phyloP scores from a whole-genome alignment of 2,888 invertebrate genomes.

The Phorcus lineatus region DNA sequence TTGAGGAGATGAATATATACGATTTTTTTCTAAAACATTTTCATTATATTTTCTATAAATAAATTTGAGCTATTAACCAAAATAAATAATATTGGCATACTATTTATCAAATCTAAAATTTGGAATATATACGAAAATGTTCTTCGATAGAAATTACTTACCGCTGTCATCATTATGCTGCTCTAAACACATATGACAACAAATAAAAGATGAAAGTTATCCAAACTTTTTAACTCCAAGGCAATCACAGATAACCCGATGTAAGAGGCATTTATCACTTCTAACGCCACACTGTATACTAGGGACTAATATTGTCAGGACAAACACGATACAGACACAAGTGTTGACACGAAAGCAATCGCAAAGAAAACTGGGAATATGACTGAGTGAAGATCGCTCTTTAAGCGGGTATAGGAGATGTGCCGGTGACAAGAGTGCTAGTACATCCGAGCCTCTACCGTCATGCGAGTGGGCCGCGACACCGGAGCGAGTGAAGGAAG shows the following conservation, averaged over 20 bases:
- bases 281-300: not conserved
- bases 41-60: no score
- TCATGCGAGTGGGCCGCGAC: not conserved
- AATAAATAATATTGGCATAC: no score
- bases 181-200: not conserved
- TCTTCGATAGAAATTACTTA: not conserved
- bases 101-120: no score
- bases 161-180: slow-evolving; percentile 16
- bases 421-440: not conserved
- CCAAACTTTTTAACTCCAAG: not conserved
- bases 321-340: not conserved
- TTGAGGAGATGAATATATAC: no score
- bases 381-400: not conserved
- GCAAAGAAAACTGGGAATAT: not conserved
- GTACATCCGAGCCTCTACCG: not conserved
- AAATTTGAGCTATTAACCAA: no score
- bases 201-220: slow-evolving; percentile 15
- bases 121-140: no score
- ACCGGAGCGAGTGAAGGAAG: not conserved
- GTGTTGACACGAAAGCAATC: slow-evolving; percentile 6
- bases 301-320: not conserved
- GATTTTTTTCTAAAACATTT: no score
- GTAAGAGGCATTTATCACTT: not conserved
- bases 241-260: not conserved
- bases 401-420: not conserved